phyloP scores from a whole-genome alignment of 2,888 invertebrate genomes.

The Eupeodes luniger region DNA sequence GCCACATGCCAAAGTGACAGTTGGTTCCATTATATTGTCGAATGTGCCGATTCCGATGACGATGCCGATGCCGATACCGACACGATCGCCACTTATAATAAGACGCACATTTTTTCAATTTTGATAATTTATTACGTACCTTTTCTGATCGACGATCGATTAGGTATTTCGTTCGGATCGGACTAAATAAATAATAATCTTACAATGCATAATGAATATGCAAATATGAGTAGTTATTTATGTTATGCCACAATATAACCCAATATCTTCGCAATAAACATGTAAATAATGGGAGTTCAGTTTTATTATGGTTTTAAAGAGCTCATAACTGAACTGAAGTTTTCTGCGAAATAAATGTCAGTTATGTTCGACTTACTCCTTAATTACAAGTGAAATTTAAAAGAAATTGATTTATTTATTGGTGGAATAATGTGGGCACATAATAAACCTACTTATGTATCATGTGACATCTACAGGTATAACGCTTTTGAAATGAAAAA shows the following conservation, averaged over 20 bases:
- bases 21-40: conserved; percentile 58
- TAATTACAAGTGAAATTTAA: too few relatives aligned
- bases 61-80: neutral
- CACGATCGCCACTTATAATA: neutral
- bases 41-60: conserved; percentile 27
- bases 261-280: neutral
- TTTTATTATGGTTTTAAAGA: too few relatives aligned
- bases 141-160: conserved; percentile 13
- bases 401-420: too few relatives aligned
- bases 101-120: conserved; percentile 21
- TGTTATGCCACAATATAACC: too few relatives aligned
- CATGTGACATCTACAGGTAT: too few relatives aligned
- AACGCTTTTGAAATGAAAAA: too few relatives aligned
- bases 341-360: too few relatives aligned
- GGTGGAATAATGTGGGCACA: too few relatives aligned
- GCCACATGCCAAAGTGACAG: conserved; percentile 72
- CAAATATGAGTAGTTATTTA: neutral
- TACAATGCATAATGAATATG: neutral
- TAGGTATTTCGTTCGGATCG: neutral
- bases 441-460: too few relatives aligned
- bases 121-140: conserved; percentile 44
- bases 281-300: neutral
- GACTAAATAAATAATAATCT: conserved; percentile 19
- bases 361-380: too few relatives aligned
- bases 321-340: too few relatives aligned